phyloP scores from a whole-genome alignment of 1,140 invertebrate species.

The Caenorhabditis briggsae region DNA sequence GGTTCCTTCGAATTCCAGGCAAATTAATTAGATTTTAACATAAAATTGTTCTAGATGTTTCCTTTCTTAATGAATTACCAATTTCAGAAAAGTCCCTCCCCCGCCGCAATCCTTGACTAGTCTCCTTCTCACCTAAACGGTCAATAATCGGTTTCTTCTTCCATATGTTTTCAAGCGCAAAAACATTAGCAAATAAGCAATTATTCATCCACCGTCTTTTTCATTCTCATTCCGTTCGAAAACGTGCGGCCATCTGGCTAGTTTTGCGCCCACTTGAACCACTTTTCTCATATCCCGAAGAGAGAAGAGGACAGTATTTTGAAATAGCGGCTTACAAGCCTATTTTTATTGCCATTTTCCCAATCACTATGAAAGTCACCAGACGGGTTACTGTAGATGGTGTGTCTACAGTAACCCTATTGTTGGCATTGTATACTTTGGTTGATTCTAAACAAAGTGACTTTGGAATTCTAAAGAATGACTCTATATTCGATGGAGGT shows the following conservation, averaged over 20 bases:
- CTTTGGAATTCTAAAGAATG: constrained; percentile 34
- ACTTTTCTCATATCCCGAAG: constrained; percentile 8
- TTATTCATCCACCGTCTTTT: background rate
- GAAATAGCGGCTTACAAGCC: background rate
- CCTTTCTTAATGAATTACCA: no score
- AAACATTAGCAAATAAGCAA: constrained; percentile 44
- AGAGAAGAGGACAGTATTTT: background rate
- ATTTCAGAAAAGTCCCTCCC: no score
- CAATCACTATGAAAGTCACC: background rate
- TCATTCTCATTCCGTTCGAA: background rate
- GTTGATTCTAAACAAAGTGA: background rate
- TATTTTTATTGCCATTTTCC: background rate
- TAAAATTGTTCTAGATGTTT: no score
- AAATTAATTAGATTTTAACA: no score
- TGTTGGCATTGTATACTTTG: background rate
- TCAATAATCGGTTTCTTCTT: background rate
- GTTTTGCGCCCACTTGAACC: constrained; percentile 38
- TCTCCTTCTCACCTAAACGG: background rate
- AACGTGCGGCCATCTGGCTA: background rate
- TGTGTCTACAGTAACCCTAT: constrained; percentile 7
- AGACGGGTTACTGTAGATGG: background rate
- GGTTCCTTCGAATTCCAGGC: no score
- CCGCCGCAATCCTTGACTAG: background rate
- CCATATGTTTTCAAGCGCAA: background rate
- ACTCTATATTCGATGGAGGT: constrained; percentile 28